Evolutionary conservation across 2,113 vertebrate species (phyloP).

Genomic region (Jaculus jaculus): DNA sequence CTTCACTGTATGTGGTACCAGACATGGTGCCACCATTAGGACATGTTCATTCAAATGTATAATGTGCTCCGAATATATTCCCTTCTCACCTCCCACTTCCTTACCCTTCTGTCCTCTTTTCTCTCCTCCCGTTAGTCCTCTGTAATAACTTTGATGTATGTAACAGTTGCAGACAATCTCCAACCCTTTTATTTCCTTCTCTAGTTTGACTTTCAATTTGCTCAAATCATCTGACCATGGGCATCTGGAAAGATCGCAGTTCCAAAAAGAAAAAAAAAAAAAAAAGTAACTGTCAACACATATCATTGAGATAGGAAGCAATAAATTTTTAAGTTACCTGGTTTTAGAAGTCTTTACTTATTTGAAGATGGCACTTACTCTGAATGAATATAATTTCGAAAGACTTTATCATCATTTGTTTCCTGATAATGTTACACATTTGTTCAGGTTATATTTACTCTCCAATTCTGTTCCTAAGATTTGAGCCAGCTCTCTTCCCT

Average conservation of each 20-base stretch:
- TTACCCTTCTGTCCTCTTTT: too few species aligned
- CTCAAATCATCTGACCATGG: background rate
- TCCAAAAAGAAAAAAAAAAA: background rate
- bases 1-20: background rate
- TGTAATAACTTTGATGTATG: background rate
- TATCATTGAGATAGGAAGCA: background rate
- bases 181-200: slow-evolving; percentile 7
- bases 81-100: too few species aligned
- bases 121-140: background rate
- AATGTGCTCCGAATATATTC: background rate
- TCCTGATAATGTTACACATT: slow-evolving; percentile 45
- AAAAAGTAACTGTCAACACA: background rate
- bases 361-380: slow-evolving; percentile 34
- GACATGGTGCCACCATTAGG: background rate
- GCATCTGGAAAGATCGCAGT: slow-evolving; percentile 38
- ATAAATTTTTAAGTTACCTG: slow-evolving; percentile 35
- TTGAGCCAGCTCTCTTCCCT: background rate
- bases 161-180: background rate
- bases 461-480: slow-evolving; percentile 12
- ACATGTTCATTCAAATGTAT: background rate
- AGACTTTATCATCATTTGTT: slow-evolving; percentile 35
- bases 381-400: slow-evolving; percentile 54
- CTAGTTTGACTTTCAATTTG: slow-evolving; percentile 32
- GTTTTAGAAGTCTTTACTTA: slow-evolving; percentile 21
- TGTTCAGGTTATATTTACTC: slow-evolving; percentile 1